Evolutionary conservation across 2,113 vertebrate species (phyloP).

Genomic region (Serinus canaria): DNA sequence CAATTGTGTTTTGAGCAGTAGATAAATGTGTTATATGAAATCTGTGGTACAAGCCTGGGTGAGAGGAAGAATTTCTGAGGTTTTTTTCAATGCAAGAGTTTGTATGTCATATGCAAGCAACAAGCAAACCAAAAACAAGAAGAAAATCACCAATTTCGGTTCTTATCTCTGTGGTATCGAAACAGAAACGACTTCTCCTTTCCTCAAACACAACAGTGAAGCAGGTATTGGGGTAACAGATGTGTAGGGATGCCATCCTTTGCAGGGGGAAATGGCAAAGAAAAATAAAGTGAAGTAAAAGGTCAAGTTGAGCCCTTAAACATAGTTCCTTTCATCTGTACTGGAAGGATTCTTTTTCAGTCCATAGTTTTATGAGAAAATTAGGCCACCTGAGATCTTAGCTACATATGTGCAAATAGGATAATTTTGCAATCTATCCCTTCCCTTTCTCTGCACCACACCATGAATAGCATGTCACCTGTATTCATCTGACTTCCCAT

Average conservation of each 20-base stretch:
- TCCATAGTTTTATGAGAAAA: not conserved
- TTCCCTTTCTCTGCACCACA: not conserved
- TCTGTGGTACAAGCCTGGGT: not conserved
- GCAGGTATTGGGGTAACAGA: not conserved
- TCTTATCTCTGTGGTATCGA: not conserved
- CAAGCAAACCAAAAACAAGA: not conserved
- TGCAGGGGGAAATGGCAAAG: rapidly evolving
- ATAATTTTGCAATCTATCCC: not conserved
- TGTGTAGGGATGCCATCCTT: not conserved
- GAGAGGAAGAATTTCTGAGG: not conserved
- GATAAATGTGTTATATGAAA: not conserved
- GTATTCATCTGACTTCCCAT: not conserved
- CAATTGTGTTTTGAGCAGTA: not conserved
- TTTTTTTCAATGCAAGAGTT: not conserved
- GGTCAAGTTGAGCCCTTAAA: not conserved
- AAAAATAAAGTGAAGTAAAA: not conserved
- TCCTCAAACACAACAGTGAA: not conserved
- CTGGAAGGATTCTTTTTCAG: not conserved
- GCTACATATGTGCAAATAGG: not conserved
- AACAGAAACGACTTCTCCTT: not conserved
- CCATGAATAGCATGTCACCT: not conserved
- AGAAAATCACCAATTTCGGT: not conserved
- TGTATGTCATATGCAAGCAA: not conserved
- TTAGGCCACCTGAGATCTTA: not conserved
- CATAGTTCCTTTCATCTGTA: not conserved